Evolutionary conservation across 2,888 invertebrate species (phyloP), one percentile per base, ranked within the genome.

Genomic region (Pasiphila rectangulata): DNA sequence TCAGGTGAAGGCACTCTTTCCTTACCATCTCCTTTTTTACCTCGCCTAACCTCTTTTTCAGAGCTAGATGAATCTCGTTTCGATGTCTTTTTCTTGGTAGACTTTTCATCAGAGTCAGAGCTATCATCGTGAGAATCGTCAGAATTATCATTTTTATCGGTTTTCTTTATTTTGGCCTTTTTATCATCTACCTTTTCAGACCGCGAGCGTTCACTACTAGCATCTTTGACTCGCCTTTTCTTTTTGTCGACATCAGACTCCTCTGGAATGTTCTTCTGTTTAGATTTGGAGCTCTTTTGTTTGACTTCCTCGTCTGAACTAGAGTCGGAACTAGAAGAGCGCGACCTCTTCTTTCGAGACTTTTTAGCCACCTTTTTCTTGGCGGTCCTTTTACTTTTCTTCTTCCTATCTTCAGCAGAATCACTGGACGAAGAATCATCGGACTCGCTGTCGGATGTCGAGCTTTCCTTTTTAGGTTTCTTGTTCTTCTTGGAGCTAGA

Each of bases 401-500:
- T 90, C 69, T 88, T 89, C 47, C 83, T 77, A 19, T 89, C 89
- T 44, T 87, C 88, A 56, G 89, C 88, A 1, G 89, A 87, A 45
- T 89, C 89, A 54, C 88, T 88, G 1, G 89, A 85, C 6, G 89
- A 89, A 5, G 87, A 88, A 46, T 86, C 84, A 34, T 89, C 90
- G 5, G 89, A 85, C 38, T 90, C 90, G 50, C 88, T 89, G 5
- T 89, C 89, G 56, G 89, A 88, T 2, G 86, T 83, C 1, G 86
- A 86, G 45, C 77, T 85, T 50, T 87, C 86, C 54, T 88, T 87
- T 60, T 83, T 89, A 16, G 83, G 67, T 63, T 82, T 86, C 67
- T 89, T 89, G n/a, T 76, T 62, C 56, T 89, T 90, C 59, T 92
- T 92, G 2, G 91, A 90, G 40, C 88, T 89, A 4, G 89, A 80